Base-by-base conservation (phyloP, 2,888 invertebrate genomes). In the Hyalella azteca region DNA sequence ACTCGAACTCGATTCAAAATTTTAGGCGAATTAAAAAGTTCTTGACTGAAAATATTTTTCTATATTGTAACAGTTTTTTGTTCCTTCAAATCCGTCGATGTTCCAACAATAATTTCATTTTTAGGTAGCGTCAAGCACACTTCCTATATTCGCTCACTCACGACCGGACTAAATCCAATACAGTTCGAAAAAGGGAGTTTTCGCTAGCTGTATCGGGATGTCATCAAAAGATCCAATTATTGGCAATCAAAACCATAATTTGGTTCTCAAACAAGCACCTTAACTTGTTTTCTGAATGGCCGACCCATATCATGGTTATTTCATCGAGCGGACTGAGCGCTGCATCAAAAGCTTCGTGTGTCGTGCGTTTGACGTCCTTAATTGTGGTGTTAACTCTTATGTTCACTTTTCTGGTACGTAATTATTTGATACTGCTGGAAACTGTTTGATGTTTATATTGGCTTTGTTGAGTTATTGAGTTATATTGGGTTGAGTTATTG, bases 181-280 rank as follows among this genome's bases (percentile, higher is more conserved):
- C 3, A 7, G 9, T 54, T 54, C 1, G 54, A 26, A 22, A 15
- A 13, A 54, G 26, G 11, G 26, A 22, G 26, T 54, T 29, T 9
- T 22, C 3, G 54, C 11, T 7, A 26, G 54, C 54, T 9, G 54
- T 7, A 26, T 22, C 26, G 7, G 49, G 54, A 26, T 22, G 7
- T 54, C 54, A 11, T 54, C 54, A 54, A 54, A 54, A 54, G 54
- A 54, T 29, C 54, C 26, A 22, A 54, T 54, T 54, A 54, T 54
- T 54, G 54, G 54, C 54, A 54, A 54, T 54, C 54, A 54, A 54
- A 54, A 29, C 54, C 26, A 9, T 54, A 54, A 54, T 54, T 54
- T 54, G 54, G 54, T 22, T 13, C 19, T 54, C 54, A 54, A 54
- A 26, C 54, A 26, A n/a, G 26, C 54, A 29, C 54, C 22, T 9